phyloP scores from a whole-genome alignment of 1,140 invertebrate species.

The Trichonephila clavipes region DNA sequence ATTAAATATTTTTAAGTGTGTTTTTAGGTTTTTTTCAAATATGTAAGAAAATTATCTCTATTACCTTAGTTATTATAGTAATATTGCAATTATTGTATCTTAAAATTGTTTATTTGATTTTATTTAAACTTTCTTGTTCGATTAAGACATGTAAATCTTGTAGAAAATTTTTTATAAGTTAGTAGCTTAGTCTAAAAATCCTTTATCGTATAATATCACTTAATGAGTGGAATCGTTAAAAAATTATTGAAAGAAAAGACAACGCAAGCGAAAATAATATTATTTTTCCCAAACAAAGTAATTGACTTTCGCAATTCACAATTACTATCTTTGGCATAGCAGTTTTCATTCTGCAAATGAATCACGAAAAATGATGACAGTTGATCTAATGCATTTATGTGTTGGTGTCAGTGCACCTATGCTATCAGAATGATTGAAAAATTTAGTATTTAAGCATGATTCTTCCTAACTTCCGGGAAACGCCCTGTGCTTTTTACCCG shows the following conservation, averaged over 20 bases:
- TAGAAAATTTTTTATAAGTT: no score
- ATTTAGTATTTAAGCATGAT: constrained; percentile 2
- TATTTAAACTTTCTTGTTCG: no score
- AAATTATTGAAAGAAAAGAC: background rate
- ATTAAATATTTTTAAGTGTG: no score
- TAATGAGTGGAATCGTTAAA: no score
- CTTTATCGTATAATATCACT: no score
- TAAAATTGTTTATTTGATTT: no score
- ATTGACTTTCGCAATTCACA: background rate
- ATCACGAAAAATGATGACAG: background rate
- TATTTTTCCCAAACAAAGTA: background rate
- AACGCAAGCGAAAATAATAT: background rate
- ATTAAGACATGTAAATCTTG: no score
- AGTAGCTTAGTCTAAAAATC: no score
- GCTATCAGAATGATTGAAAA: constrained; percentile 44
- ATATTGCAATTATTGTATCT: no score
- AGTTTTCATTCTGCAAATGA: background rate
- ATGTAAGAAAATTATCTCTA: no score
- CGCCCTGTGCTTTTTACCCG: constrained; percentile 25
- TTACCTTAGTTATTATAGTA: no score
- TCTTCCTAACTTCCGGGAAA: constrained; percentile 28
- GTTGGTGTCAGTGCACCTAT: background rate
- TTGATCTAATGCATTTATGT: constrained; percentile 6
- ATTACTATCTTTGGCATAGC: background rate
- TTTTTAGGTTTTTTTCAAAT: no score